A percentile compares a stretch with the other conserved stretches of the same genome.
These are phyloP conservation scores for Gymnoscopelus microlampas DNA, from an alignment of 2,797 vertebrate genomes.

Conservation along the genomic window DNA sequence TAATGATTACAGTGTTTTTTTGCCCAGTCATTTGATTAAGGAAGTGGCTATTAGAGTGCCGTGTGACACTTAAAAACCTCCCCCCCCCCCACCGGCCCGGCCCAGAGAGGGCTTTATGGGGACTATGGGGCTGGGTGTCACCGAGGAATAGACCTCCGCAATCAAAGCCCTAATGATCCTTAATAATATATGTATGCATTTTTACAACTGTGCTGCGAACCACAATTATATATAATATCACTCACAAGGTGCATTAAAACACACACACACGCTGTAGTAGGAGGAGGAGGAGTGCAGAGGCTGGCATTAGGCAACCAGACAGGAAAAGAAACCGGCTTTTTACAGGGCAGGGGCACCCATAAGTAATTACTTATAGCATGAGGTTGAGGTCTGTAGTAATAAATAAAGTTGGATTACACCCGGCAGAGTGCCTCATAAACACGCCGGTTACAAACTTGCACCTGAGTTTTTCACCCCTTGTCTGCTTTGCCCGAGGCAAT, in stretches of 20 bases:
- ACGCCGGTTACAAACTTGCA: slow-evolving; percentile 56
- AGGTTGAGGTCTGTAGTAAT: slow-evolving; percentile 57
- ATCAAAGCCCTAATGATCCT: slow-evolving; percentile 73
- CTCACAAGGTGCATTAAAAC: slow-evolving; percentile 65
- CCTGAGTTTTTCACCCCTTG: slow-evolving; percentile 68
- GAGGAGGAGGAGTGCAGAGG: slow-evolving; percentile 63
- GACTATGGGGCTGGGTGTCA: slow-evolving; percentile 70
- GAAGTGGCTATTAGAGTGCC: slow-evolving; percentile 60
- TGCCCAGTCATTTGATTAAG: slow-evolving; percentile 68
- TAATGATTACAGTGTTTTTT: slow-evolving; percentile 73
- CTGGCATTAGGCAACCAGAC: slow-evolving; percentile 62
- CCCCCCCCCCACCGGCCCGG: slow-evolving; percentile 49
- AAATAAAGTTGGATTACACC: slow-evolving; percentile 75
- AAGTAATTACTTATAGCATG: slow-evolving; percentile 67
- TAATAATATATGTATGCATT: slow-evolving; percentile 68
- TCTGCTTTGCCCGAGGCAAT: slow-evolving; percentile 46
- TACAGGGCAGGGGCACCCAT: slow-evolving; percentile 65
- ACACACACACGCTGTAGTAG: slow-evolving; percentile 41
- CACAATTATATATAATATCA: slow-evolving; percentile 68
- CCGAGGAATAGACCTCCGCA: slow-evolving; percentile 63
- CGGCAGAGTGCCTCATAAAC: slow-evolving; percentile 65
- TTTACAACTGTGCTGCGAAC: slow-evolving; percentile 62
- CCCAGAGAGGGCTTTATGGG: slow-evolving; percentile 62
- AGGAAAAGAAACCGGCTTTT: slow-evolving; percentile 74
- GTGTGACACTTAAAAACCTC: slow-evolving; percentile 59